Base-by-base conservation (phyloP, 1,140 invertebrate genomes). In the Bathynomus jamesi region DNA sequence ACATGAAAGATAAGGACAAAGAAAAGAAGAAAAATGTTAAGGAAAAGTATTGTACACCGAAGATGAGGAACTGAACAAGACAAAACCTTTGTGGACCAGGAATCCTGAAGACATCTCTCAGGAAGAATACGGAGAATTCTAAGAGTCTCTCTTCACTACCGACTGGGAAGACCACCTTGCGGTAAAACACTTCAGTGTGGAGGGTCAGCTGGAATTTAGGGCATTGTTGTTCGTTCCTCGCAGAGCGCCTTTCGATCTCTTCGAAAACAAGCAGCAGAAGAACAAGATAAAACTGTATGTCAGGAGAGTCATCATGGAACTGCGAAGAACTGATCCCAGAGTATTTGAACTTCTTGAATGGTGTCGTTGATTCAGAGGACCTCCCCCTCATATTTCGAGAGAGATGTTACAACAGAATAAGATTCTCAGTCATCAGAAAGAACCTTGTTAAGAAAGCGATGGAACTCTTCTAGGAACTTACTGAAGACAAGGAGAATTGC, bases 141-240 rank as follows among this genome's bases (percentile, higher is more conserved):
- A 99, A 89, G 99, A 99, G 83, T 94, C 92, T 0, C n/a, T n/a
- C n/a, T 85, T 99, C 13, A 97, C 95, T 73, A 98, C 99, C 80
- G 97, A 99, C 82, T 99, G 96, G 96, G 97, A 99, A 84, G 96
- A 99, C 80, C 96, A 98, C 86, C 84, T 99, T 62, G 96, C 96
- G 71, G 95, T 98, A 0, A 99, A 98, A 82, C 97, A 99, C 82
- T 99, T 99, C 87, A 96, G 94, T 3, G 95, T 99, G 31, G 96
- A 99, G 85, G 97, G 97, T 79, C 96, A 99, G 80, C 84, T 99
- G 5, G 96, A 99, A 83, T 99, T 99, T 88, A 87, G 94, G 78
- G 95, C 96, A 61, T 86, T 99, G 2, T 86, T 99, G 3, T 99
- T 98, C 81, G 89, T 96, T 10, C 97, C 97, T 25, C 89, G 94